These are phyloP conservation scores for Etia nguti DNA, from an alignment of 2,113 vertebrate genomes.

Conservation along the genomic window DNA sequence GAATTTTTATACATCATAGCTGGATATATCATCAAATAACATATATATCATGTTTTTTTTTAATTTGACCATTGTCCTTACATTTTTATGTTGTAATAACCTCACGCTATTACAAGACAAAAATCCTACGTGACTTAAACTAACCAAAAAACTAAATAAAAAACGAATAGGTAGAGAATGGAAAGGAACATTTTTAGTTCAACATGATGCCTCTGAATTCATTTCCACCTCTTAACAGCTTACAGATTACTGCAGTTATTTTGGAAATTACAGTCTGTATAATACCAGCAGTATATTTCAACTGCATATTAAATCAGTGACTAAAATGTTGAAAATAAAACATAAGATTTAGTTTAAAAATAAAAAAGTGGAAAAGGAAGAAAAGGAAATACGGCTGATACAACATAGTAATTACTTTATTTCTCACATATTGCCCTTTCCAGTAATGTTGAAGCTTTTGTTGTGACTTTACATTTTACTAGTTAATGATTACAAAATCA, in stretches of 20 bases:
- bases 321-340: neutral
- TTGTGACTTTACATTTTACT: neutral
- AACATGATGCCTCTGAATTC: neutral
- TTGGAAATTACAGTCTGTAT: neutral
- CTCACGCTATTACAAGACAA: neutral
- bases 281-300: neutral
- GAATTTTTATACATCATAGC: too few relatives aligned
- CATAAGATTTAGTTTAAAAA: neutral
- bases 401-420: neutral
- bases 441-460: neutral
- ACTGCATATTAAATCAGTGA: neutral
- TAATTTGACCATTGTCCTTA: neutral
- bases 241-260: neutral
- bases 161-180: fast-evolving
- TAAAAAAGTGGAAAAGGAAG: fast-evolving
- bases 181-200: neutral
- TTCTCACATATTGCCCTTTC: neutral
- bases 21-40: too few relatives aligned
- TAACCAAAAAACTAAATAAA: neutral
- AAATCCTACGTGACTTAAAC: neutral
- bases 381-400: neutral
- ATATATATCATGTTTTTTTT: too few relatives aligned
- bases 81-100: neutral
- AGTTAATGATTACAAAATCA: neutral
- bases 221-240: neutral